Conservation (phyloP, 2,888 invertebrate species). For the Cetonia aurata region DNA sequence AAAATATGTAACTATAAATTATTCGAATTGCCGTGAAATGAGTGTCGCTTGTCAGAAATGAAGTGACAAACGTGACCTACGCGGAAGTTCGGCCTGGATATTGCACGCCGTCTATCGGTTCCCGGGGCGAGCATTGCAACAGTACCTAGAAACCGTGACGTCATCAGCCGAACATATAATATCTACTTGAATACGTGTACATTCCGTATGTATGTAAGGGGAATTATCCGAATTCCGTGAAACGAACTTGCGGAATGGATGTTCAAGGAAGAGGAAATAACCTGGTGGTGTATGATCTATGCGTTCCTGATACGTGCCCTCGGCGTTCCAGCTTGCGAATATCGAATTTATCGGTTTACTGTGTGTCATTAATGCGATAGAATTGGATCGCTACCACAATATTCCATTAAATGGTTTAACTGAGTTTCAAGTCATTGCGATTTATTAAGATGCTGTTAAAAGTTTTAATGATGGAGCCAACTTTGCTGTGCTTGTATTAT, state of each 20-base stretch:
- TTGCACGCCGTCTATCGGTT: conserved; percentile 59
- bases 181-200: conserved; percentile 28
- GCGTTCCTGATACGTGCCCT: conserved; percentile 16
- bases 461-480: too few species aligned
- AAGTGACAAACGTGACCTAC: conserved; percentile 61
- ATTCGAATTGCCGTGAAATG: conserved; percentile 59
- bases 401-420: too few species aligned
- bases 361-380: too few species aligned
- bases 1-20: conserved; percentile 50
- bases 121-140: conserved; percentile 51
- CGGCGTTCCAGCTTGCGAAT: background rate
- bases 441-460: too few species aligned
- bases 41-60: conserved; percentile 58
- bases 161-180: conserved; percentile 5
- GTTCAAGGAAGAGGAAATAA: conserved; percentile 30
- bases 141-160: conserved; percentile 6
- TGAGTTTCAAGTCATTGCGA: too few species aligned
- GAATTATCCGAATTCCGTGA: conserved; percentile 5
- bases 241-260: conserved; percentile 17
- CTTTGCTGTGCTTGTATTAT: too few species aligned
- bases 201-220: conserved; percentile 16
- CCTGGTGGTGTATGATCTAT: conserved; percentile 16
- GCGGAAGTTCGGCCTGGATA: conserved; percentile 61
- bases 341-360: conserved; percentile 5
- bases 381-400: too few species aligned